phyloP scores from a whole-genome alignment of 1,140 invertebrate species.

The Zaprionus camerounensis region DNA sequence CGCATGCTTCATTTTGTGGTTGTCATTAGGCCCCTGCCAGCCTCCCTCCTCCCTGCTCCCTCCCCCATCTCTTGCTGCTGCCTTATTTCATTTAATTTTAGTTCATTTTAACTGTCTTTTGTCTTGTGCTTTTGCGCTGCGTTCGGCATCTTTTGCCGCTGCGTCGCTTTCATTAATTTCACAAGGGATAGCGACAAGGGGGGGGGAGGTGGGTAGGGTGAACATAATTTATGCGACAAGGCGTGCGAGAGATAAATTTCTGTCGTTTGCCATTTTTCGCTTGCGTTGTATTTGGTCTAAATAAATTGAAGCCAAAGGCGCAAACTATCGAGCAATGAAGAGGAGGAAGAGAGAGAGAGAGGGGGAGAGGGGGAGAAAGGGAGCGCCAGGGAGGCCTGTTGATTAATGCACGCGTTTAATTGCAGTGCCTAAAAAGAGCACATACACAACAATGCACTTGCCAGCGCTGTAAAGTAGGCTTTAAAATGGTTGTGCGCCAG shows the following conservation, averaged over 20 bases:
- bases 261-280: slow-evolving; percentile 80
- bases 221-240: slow-evolving; percentile 82
- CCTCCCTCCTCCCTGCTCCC: slow-evolving; percentile 17
- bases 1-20: slow-evolving; percentile 48
- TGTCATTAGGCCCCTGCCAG: slow-evolving; percentile 63
- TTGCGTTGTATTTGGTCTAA: slow-evolving; percentile 78
- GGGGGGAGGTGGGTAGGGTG: too few relatives aligned
- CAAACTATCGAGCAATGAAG: slow-evolving; percentile 43
- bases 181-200: background rate
- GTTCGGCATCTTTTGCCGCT: slow-evolving; percentile 74
- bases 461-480: slow-evolving; percentile 16
- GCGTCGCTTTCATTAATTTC: slow-evolving; percentile 60
- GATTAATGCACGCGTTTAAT: slow-evolving; percentile 78
- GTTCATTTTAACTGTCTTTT: slow-evolving; percentile 82
- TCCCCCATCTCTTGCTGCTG: background rate
- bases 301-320: slow-evolving; percentile 72
- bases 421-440: slow-evolving; percentile 35
- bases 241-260: slow-evolving; percentile 80
- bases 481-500: background rate
- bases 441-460: slow-evolving; percentile 10
- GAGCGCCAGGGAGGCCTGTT: slow-evolving; percentile 46
- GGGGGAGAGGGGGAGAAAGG: too few relatives aligned
- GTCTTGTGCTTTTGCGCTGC: slow-evolving; percentile 74
- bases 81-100: slow-evolving; percentile 81
- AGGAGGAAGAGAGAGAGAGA: background rate